A percentile compares a stretch with the other conserved stretches of the same genome.
Conservation (phyloP, 2,888 invertebrate species). For the Antheraea assamensis region DNA sequence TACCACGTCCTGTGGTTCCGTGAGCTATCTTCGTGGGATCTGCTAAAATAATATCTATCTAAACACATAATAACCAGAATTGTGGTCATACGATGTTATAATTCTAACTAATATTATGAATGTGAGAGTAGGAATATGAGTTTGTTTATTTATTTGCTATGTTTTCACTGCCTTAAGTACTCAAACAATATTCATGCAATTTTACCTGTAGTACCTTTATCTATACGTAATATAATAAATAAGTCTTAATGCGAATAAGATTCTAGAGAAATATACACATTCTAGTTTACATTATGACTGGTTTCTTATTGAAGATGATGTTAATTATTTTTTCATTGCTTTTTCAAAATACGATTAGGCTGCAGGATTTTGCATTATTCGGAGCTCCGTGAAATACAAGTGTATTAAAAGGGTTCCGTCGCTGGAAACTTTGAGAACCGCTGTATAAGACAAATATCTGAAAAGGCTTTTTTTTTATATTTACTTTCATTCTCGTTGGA, state of each 20-base stretch:
- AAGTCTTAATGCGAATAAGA: too few relatives aligned
- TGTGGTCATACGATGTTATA: neutral
- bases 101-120: neutral
- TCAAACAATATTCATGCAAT: too few relatives aligned
- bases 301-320: too few relatives aligned
- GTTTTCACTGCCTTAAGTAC: too few relatives aligned
- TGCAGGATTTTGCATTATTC: neutral
- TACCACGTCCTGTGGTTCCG: neutral
- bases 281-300: too few relatives aligned
- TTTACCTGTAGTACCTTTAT: too few relatives aligned
- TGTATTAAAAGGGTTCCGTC: neutral
- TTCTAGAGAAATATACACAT: too few relatives aligned
- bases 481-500: conserved; percentile 42
- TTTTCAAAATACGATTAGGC: too few relatives aligned
- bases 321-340: too few relatives aligned
- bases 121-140: too few relatives aligned
- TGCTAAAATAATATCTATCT: neutral
- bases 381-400: neutral
- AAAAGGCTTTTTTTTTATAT: conserved; percentile 40
- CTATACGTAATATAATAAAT: too few relatives aligned
- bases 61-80: neutral
- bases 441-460: conserved; percentile 28
- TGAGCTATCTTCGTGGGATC: neutral
- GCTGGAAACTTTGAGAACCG: neutral
- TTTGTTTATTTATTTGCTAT: too few relatives aligned